Base-by-base conservation (phyloP, 1,140 invertebrate genomes). In the Riptortus pedestris region DNA sequence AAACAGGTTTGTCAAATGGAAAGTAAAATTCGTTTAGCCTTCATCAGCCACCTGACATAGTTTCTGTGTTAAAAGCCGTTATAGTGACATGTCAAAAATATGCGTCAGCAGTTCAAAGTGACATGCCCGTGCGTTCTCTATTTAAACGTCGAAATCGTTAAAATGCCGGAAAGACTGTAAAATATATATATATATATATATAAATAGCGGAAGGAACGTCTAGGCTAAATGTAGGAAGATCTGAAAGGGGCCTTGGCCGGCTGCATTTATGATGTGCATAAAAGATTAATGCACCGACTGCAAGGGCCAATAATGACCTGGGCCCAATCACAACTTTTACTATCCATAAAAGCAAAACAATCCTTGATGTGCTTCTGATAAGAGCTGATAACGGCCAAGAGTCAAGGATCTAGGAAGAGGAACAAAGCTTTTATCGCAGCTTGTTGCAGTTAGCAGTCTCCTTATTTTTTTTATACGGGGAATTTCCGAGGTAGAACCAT, bases 121-220 rank as follows among this genome's bases (percentile, higher is more conserved):
- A 38, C 31, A 7, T 38, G 31, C 14, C 31, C 5, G 31, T 7
- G 14, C 5, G 31, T 38, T 7, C 14, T 14, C 5, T 14, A 38
- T 14, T 5, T 14, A 38, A 14, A 38, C 31, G 14, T 7, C 14
- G 31, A 5, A 5, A 38, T 38, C 31, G 14, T 5, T 7, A 38
- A 14, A 14, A 14, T 5, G 14, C 5, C 14, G 16, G 67, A 64
- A 64, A 62, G 33, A 57, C 28, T 31, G 72, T 73, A 61, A 72
- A 71, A 28, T 72, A 76, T 63, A 70, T 11, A 27, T 22, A 16
- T 3, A 55, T 59, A n/a, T 9, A 4, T 5, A 48, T 22, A 1
- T 24, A 1, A 57, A 48, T 1, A n/a, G n/a, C 5, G 22, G 18
- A 51, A 24, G 48, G 48, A 24, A 38, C 31, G 31, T n/a, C n/a